These are phyloP conservation scores for Scaptomyza graminum DNA, from an alignment of 1,140 invertebrate species.

Conservation along the genomic window DNA sequence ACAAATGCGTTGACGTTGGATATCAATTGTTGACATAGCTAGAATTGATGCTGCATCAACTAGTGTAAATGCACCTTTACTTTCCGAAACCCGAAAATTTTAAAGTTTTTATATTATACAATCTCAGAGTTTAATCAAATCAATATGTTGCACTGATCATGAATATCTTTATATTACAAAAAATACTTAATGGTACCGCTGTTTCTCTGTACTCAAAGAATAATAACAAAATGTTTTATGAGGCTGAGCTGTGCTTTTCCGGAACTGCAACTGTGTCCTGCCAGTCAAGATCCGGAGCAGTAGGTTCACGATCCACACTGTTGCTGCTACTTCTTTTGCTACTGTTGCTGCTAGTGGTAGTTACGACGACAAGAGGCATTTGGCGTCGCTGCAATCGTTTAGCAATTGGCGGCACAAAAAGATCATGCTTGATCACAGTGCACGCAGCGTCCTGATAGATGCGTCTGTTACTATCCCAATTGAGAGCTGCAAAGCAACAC, in stretches of 20 bases:
- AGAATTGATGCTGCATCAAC: no score
- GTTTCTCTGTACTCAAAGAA: no score
- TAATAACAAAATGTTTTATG: no score
- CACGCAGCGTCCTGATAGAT: constrained; percentile 59
- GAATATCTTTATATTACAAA: no score
- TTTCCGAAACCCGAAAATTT: no score
- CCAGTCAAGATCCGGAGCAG: neutral
- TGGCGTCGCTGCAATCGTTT: constrained; percentile 72
- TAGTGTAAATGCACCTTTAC: no score
- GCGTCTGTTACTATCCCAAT: constrained; percentile 71
- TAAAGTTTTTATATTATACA: no score
- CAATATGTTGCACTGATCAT: no score
- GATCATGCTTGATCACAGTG: constrained; percentile 85
- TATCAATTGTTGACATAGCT: no score
- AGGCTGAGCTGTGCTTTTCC: neutral
- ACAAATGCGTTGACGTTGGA: no score
- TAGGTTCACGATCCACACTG: neutral
- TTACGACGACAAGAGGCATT: constrained; percentile 71
- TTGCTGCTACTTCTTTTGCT: constrained; percentile 1
- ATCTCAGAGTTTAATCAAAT: no score
- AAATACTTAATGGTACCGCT: no score
- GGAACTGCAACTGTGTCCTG: neutral
- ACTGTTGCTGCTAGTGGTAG: constrained; percentile 50
- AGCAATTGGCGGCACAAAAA: constrained; percentile 88
- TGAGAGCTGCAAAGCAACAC: constrained; percentile 65